Base-by-base conservation (phyloP, 2,888 invertebrate genomes). In the Cremastinae sp. region DNA sequence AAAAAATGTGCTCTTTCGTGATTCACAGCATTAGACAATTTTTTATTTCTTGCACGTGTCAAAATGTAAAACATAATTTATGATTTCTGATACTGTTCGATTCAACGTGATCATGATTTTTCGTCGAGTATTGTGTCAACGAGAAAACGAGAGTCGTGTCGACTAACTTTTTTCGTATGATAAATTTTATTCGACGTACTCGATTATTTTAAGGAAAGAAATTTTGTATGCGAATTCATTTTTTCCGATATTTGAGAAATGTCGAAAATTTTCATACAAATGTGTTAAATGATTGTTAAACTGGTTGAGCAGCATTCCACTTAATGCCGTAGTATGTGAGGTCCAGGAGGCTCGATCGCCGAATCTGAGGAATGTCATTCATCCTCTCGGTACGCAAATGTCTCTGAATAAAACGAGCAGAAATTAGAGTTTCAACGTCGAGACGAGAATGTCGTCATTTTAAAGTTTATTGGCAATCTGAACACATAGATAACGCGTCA, bases 341-440 rank as follows among this genome's bases (percentile, higher is more conserved):
- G 56, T 22, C 74, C 56, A 20, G 47, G 64, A 69, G 41, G 51
- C 49, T 69, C 62, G 49, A 37, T 49, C 69, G 58, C 51, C 18
- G 35, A 18, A 16, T 12, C 58, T 28, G 43, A 58, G 45, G 43
- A 75, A 75, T 71, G 64, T 75, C 70, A 75, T 75, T 75, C 70
- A 75, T 75, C 71, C 59, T 55, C 39, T 45, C 16, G 39, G 22
- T 18, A 59, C 22, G n/a, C n/a, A n/a, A n/a, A n/a, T n/a, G n/a
- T 37, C 65, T 53, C 53, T 53, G 65, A 53, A 59, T 70, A 75
- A 43, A n/a, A 35, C 14, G 45, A 22, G n/a, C 9, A 61, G 14
- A 64, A 74, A 74, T 64, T 64, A 64, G 58, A 64, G 35, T 58
- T 37, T 51, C 58, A 12, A 70, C 39, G 39, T 9, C 65, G 64